Base-by-base conservation (phyloP, 2,797 vertebrate species). In the Chloroceryle inda region DNA sequence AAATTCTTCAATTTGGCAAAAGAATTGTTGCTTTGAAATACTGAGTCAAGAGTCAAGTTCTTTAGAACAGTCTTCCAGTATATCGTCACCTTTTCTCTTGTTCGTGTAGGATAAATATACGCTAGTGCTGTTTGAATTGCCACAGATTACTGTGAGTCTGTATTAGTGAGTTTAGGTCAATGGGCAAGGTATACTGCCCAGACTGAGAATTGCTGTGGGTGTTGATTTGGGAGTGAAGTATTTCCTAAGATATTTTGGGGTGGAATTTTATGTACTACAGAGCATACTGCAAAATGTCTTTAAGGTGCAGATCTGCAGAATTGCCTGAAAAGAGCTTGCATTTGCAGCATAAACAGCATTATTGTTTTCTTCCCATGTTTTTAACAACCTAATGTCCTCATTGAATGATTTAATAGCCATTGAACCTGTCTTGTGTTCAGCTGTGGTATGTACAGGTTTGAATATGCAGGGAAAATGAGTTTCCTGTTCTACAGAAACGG, bases 11-110 rank as follows among this genome's bases (percentile, higher is more conserved):
- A 3, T 55, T 50, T n/a, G 29, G 38, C 35, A 55, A 47, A 68
- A 85, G 10, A 68, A 55, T 45, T 81, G n/a, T 56, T 92, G 20
- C 37, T 81, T 94, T 81, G 79, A 89, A 95, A 76, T 89, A 27
- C 68, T 64, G 29, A 27, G 52, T 75, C 47, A 85, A 13, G 31
- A 58, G 9, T 47, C 47, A 56, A 44, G 27, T 79, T 22, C 37
- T 80, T 83, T 72, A 74, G 47, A n/a, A n/a, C 13, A 47, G 21
- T 52, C 26, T 85, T 72, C 13, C 38, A 47, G 27, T 52, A 21
- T 26, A 22, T 55, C 3, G 0, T 81, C 35, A 31, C 31, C 31
- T 47, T 89, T 75, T 82, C 29, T 67, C 40, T 78, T 69, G 20
- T 21, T 92, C 10, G 44, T 62, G 24, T 69, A n/a, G 42, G 14